Percentiles rank a stretch among this genome's conserved stretches.
phyloP scores from a whole-genome alignment of 1,140 invertebrate genomes.

The Teleogryllus occipitalis region DNA sequence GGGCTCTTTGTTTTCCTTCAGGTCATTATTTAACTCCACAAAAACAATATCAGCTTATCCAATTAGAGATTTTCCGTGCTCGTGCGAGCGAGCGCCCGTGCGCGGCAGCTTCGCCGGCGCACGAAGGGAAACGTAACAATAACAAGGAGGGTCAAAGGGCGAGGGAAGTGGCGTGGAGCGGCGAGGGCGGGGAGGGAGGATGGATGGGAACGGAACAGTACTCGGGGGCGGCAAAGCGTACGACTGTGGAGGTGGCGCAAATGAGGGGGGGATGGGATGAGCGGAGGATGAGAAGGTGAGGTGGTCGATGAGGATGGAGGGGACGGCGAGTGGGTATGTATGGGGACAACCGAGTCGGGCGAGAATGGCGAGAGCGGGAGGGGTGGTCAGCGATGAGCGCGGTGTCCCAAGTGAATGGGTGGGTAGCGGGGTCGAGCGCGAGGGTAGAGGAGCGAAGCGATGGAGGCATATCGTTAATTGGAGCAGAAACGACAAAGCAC shows the following conservation, averaged over 20 bases:
- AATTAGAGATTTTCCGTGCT: background rate
- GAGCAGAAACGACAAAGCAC: background rate
- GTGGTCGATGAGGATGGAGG: too few species aligned
- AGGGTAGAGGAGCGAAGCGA: too few species aligned
- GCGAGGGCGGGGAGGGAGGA: background rate
- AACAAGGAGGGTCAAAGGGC: background rate
- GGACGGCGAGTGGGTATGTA: background rate
- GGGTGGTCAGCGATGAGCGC: too few species aligned
- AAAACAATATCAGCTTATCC: background rate
- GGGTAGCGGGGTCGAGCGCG: too few species aligned
- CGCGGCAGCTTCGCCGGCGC: too few species aligned
- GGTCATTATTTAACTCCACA: background rate
- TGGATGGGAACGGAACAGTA: background rate
- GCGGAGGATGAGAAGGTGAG: background rate
- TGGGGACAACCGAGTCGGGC: too few species aligned
- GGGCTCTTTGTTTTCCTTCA: background rate
- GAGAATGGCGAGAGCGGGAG: too few species aligned
- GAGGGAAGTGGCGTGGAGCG: too few species aligned
- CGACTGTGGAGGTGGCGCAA: background rate
- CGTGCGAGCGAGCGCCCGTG: too few species aligned
- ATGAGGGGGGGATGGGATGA: background rate
- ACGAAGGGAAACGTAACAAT: background rate
- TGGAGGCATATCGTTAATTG: background rate
- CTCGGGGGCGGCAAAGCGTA: background rate
- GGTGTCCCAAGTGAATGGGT: too few species aligned